Conservation (phyloP, 2,113 vertebrate species). For the Eublepharis macularius region DNA sequence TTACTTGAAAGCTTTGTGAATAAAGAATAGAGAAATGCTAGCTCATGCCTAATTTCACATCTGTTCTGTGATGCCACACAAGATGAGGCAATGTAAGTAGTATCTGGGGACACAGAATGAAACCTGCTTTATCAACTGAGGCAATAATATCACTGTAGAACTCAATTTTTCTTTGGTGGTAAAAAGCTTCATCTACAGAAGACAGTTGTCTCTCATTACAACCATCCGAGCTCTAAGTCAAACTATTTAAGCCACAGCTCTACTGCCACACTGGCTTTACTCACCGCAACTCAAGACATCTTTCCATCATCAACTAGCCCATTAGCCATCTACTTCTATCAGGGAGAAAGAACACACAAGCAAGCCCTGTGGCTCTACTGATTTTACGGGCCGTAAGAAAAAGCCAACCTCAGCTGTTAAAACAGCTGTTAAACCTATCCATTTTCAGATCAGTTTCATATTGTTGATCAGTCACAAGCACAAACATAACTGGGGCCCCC, state of each 20-base stretch:
- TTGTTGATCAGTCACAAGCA: not conserved
- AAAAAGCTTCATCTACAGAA: not conserved
- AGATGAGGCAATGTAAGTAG: not conserved
- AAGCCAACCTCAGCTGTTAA: conserved; percentile 17
- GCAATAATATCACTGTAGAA: not conserved
- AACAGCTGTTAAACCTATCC: conserved; percentile 22
- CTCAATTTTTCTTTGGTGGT: not conserved
- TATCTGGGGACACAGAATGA: fast-evolving
- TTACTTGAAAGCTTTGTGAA: not conserved
- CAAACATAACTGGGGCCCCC: not conserved
- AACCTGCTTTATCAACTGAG: not conserved
- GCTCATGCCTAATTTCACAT: not conserved
- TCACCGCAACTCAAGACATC: not conserved
- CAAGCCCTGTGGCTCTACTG: not conserved
- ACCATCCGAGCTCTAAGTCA: not conserved
- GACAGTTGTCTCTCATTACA: not conserved
- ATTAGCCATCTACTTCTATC: not conserved
- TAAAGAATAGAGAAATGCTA: not conserved
- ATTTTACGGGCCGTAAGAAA: not conserved
- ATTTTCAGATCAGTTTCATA: not conserved
- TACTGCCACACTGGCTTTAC: not conserved
- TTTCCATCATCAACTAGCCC: not conserved
- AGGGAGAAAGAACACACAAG: not conserved
- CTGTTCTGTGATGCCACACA: not conserved
- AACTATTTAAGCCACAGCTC: not conserved